Evolutionary conservation across 2,113 vertebrate genomes (phyloP).

Genomic region (Elgaria multicarinata): DNA sequence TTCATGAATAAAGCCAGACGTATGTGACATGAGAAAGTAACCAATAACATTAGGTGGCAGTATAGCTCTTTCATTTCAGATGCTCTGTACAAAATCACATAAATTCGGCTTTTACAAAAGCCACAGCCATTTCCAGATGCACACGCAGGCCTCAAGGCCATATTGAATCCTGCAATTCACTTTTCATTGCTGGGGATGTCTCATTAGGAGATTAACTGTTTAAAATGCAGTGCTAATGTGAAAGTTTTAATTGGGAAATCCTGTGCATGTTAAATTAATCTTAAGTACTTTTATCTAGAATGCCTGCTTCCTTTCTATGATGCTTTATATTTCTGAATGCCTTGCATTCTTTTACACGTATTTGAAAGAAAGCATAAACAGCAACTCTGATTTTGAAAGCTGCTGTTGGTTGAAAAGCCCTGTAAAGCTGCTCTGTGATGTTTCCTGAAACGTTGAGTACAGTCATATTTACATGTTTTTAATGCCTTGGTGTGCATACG

Average conservation of each 20-base stretch:
- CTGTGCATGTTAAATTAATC: constrained; percentile 76
- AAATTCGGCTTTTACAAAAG: constrained; percentile 52
- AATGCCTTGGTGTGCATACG: neutral
- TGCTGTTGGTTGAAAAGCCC: constrained; percentile 21
- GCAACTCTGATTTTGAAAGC: constrained; percentile 1
- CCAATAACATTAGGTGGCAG: constrained; percentile 79
- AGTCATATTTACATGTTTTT: neutral
- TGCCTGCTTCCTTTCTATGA: constrained; percentile 53
- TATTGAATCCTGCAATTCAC: constrained; percentile 66
- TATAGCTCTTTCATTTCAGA: constrained; percentile 63
- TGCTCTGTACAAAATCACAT: neutral
- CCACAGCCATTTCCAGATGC: constrained; percentile 66
- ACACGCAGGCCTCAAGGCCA: constrained; percentile 71
- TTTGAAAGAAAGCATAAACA: constrained; percentile 52
- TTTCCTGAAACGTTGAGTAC: neutral
- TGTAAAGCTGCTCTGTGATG: constrained; percentile 19
- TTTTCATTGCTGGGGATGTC: constrained; percentile 72
- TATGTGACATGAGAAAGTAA: neutral
- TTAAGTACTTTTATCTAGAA: constrained; percentile 76
- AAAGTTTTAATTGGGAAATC: constrained; percentile 80
- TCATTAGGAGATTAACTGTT: constrained; percentile 77
- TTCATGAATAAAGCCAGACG: neutral
- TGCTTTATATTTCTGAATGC: constrained; percentile 51
- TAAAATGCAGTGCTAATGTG: constrained; percentile 76
- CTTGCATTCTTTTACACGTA: constrained; percentile 45